A percentile compares a stretch with the other conserved stretches of the same genome.
phyloP scores from a whole-genome alignment of 2,888 invertebrate genomes.

The Priocnemis perturbator region DNA sequence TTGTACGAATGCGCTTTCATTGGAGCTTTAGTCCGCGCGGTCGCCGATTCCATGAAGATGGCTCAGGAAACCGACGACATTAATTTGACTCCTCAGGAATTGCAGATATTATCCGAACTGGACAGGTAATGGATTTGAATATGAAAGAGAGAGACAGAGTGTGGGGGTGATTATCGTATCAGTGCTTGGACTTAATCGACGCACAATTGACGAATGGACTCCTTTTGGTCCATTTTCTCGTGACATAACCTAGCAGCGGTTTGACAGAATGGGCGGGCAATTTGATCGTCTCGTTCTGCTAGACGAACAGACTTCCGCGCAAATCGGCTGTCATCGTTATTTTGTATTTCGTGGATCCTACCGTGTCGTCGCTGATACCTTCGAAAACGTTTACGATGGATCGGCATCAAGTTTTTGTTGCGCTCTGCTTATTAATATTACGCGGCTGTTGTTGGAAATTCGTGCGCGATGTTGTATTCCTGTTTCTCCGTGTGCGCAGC shows the following conservation, averaged over 20 bases:
- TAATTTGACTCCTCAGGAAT: constrained; percentile 87
- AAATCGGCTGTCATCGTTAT: no score
- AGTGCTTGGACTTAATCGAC: background rate
- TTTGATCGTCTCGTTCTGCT: constrained; percentile 44
- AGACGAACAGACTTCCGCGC: background rate
- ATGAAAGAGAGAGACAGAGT: background rate
- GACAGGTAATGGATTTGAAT: constrained; percentile 82
- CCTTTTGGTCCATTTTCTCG: no score
- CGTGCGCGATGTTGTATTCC: constrained; percentile 1
- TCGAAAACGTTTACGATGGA: no score
- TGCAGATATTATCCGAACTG: constrained; percentile 90
- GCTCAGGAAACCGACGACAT: constrained; percentile 81
- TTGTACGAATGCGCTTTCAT: constrained; percentile 48
- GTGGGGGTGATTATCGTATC: background rate
- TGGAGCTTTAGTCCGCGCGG: constrained; percentile 48
- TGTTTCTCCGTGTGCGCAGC: constrained; percentile 77
- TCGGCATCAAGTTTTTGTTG: no score
- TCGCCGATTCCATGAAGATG: constrained; percentile 64
- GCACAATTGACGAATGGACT: background rate
- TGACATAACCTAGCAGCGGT: constrained; percentile 54
- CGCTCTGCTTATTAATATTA: no score
- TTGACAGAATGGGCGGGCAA: constrained; percentile 60
- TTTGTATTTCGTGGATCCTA: no score
- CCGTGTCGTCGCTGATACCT: no score
- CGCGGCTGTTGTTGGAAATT: background rate